phyloP scores from a whole-genome alignment of 2,113 vertebrate genomes.

The Struthidea cinerea region DNA sequence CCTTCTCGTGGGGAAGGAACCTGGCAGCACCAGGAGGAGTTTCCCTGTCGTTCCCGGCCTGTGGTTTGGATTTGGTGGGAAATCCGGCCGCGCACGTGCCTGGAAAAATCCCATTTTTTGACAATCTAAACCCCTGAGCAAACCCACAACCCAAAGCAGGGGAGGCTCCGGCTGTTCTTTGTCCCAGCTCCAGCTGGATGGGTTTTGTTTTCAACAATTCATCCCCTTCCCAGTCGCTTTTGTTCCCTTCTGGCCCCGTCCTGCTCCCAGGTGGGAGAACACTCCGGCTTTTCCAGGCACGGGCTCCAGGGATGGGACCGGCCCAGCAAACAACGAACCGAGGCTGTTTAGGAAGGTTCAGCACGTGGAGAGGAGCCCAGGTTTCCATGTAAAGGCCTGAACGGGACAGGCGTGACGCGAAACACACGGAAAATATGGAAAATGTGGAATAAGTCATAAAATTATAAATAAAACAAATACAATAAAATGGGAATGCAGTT shows the following conservation, averaged over 20 bases:
- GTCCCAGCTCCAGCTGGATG: background rate
- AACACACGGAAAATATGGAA: constrained; percentile 71
- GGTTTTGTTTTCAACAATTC: background rate
- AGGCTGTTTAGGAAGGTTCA: constrained; percentile 10
- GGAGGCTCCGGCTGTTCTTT: background rate
- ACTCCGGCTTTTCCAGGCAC: background rate
- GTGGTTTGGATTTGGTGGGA: background rate
- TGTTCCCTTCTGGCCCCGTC: background rate
- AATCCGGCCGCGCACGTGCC: fast-evolving
- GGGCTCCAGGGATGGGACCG: background rate
- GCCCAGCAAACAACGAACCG: background rate
- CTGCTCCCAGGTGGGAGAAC: background rate
- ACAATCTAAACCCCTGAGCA: background rate
- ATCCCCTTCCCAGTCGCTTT: background rate
- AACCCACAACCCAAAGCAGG: background rate
- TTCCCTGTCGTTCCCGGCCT: background rate
- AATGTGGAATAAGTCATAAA: constrained; percentile 73
- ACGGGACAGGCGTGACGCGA: constrained; percentile 29
- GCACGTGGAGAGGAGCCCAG: constrained; percentile 23
- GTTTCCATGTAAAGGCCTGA: background rate
- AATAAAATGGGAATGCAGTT: constrained; percentile 71
- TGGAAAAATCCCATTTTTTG: background rate
- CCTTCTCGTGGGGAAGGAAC: background rate
- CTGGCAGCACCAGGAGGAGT: background rate
- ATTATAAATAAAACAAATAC: constrained; percentile 79